Percentiles rank a stretch among this genome's conserved stretches.
Evolutionary conservation across 2,888 invertebrate genomes (phyloP).

Genomic region (Thecocarcelia acutangulata): DNA sequence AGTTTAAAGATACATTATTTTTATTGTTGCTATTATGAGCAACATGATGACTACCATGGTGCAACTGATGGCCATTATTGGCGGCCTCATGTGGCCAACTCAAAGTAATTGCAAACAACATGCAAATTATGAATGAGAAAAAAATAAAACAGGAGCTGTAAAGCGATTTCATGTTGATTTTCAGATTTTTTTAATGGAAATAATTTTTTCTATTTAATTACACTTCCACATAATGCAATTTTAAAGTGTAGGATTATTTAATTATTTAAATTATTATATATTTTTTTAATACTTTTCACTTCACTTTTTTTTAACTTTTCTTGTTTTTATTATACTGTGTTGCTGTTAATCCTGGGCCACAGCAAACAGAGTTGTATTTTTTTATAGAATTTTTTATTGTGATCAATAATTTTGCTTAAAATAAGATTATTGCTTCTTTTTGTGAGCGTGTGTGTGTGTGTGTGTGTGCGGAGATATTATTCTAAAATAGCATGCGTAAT

Average conservation of each 20-base stretch:
- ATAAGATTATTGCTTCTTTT: background rate
- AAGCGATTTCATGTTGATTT: slow-evolving; percentile 25
- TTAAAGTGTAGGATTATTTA: too few species aligned
- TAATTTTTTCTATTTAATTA: too few species aligned
- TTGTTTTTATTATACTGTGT: slow-evolving; percentile 37
- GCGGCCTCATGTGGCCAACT: slow-evolving; percentile 59
- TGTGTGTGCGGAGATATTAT: slow-evolving; percentile 11
- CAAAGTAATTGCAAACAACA: slow-evolving; percentile 1
- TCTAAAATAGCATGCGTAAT: slow-evolving; percentile 66
- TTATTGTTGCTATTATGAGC: slow-evolving; percentile 27
- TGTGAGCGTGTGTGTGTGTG: too few species aligned
- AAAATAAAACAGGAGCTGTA: background rate
- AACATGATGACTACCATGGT: slow-evolving; percentile 38
- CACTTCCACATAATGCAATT: too few species aligned
- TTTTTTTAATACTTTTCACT: slow-evolving; percentile 1
- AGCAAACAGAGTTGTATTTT: slow-evolving; percentile 61
- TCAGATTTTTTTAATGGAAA: slow-evolving; percentile 19
- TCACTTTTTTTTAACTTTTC: background rate
- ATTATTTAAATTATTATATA: background rate
- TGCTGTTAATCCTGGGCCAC: slow-evolving; percentile 65
- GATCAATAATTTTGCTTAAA: background rate
- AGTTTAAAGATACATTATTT: slow-evolving; percentile 28
- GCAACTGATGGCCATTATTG: slow-evolving; percentile 42
- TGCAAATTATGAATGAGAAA: slow-evolving; percentile 1
- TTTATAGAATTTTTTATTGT: slow-evolving; percentile 11